phyloP scores from a whole-genome alignment of 2,888 invertebrate species.

The Stomorhina lunata region DNA sequence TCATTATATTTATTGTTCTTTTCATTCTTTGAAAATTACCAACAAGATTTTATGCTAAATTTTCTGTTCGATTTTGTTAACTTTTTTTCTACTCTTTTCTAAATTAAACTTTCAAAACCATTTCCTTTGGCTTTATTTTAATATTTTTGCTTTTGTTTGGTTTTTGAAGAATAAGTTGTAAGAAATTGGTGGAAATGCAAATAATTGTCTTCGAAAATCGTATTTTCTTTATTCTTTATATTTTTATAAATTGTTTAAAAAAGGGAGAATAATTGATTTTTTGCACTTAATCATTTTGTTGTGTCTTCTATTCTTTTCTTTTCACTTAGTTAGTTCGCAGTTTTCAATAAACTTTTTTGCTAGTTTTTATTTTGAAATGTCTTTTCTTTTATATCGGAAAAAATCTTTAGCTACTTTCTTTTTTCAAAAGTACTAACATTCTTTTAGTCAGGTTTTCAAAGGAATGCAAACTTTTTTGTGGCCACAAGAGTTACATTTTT shows the following conservation, averaged over 20 bases:
- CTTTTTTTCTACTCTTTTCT: conserved; percentile 12
- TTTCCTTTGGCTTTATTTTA: conserved; percentile 27
- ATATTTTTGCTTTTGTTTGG: not conserved
- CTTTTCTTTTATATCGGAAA: not conserved
- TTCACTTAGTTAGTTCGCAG: not conserved
- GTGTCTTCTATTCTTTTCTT: not conserved
- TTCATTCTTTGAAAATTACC: not conserved
- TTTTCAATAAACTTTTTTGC: conserved; percentile 35
- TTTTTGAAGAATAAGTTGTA: not conserved
- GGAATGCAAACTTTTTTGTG: too few relatives aligned
- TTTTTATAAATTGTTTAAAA: not conserved
- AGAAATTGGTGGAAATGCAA: not conserved
- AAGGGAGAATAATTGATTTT: not conserved
- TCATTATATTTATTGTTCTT: conserved; percentile 33
- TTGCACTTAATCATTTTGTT: conserved; percentile 6
- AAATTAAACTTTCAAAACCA: conserved; percentile 29
- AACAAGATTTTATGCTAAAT: not conserved
- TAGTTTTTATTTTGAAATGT: not conserved
- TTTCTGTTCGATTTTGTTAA: not conserved
- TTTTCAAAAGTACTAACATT: too few relatives aligned
- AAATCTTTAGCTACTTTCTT: too few relatives aligned
- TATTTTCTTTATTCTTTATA: conserved; percentile 26
- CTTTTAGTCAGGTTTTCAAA: too few relatives aligned
- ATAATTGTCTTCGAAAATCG: conserved; percentile 11
- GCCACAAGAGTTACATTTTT: too few relatives aligned